phyloP scores from a whole-genome alignment of 1,140 invertebrate genomes.

The Apis florea region DNA sequence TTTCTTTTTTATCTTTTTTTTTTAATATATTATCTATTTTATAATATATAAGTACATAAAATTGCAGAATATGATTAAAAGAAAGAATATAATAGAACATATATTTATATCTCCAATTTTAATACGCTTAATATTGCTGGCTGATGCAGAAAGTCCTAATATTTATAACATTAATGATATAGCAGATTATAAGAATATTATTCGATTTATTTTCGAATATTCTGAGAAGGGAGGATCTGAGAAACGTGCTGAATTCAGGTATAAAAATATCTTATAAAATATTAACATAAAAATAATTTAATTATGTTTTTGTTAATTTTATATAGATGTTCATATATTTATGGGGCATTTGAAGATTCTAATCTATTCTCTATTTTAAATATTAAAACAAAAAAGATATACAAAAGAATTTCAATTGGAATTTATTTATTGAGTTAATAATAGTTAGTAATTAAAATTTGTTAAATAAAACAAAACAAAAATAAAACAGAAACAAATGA shows the following conservation, averaged over 20 bases:
- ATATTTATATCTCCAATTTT: slow-evolving; percentile 86
- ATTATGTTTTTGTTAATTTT: neutral
- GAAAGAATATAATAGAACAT: slow-evolving; percentile 83
- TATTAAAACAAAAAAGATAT: too few relatives aligned
- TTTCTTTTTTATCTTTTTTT: neutral
- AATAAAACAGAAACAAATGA: too few relatives aligned
- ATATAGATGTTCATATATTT: neutral
- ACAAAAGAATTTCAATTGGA: too few relatives aligned
- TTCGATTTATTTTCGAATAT: slow-evolving; percentile 72
- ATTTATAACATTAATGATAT: slow-evolving; percentile 52
- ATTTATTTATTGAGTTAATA: too few relatives aligned
- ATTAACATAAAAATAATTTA: neutral
- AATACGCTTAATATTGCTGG: slow-evolving; percentile 85
- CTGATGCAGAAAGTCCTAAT: slow-evolving; percentile 66
- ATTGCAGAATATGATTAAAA: slow-evolving; percentile 56
- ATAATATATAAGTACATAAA: neutral
- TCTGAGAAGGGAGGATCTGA: slow-evolving; percentile 70
- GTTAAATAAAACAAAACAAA: too few relatives aligned
- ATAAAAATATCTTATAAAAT: slow-evolving; percentile 33
- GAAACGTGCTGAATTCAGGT: slow-evolving; percentile 83
- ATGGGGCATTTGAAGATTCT: too few relatives aligned
- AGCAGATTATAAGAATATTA: slow-evolving; percentile 65
- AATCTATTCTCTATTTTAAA: too few relatives aligned
- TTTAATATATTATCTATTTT: neutral
- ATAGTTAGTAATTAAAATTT: too few relatives aligned